Conservation (phyloP, 2,797 vertebrate genomes). For the Passerculus sandwichensis region DNA sequence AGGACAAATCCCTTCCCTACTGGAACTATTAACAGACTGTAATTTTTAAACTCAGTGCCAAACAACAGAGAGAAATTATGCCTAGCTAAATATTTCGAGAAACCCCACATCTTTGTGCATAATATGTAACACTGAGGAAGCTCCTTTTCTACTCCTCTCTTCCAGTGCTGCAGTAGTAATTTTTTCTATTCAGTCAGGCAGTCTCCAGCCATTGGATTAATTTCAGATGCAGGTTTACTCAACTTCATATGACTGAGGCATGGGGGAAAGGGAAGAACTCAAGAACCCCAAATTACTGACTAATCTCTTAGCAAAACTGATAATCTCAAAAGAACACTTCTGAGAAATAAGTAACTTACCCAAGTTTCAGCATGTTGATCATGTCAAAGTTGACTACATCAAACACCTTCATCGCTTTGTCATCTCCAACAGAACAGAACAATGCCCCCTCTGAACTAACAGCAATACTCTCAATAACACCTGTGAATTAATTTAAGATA, state of each 20-base stretch:
- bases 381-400: conserved; percentile 99
- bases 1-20: neutral
- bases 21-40: neutral
- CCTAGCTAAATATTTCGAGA: neutral
- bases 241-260: neutral
- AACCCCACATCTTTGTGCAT: neutral
- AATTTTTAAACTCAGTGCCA: neutral
- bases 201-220: neutral
- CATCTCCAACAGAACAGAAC: conserved; percentile 95
- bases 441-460: conserved; percentile 93
- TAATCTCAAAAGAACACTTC: neutral
- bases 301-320: neutral
- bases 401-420: conserved; percentile 98
- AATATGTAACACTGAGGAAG: neutral
- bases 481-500: conserved; percentile 72
- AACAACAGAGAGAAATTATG: neutral
- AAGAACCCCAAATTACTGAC: neutral
- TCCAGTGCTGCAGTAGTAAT: neutral
- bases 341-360: conserved; percentile 79
- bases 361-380: conserved; percentile 99
- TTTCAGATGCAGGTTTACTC: neutral
- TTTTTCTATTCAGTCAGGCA: neutral
- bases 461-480: conserved; percentile 91
- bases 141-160: neutral
- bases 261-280: accelerated